Percentiles rank a stretch among this genome's conserved stretches.
Conservation (phyloP, 1,140 invertebrate genomes). For the Matsumurasca onukii region DNA sequence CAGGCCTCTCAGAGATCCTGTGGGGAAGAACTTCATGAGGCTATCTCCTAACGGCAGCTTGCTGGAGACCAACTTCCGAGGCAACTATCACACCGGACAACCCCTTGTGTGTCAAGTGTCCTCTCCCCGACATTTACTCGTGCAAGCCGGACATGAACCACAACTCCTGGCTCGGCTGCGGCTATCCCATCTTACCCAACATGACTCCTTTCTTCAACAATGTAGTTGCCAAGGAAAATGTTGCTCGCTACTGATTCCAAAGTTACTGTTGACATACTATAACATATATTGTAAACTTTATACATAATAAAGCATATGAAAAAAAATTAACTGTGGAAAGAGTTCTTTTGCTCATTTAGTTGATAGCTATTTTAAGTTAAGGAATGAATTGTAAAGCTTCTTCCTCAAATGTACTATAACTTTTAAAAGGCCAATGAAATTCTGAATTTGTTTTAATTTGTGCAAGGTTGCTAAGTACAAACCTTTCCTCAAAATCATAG, state of each 20-base stretch:
- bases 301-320: too few species aligned
- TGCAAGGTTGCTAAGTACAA: too few species aligned
- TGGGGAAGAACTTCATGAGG: conserved; percentile 7
- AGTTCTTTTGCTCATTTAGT: too few species aligned
- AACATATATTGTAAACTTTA: too few species aligned
- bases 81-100: conserved; percentile 7
- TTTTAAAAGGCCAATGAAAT: too few species aligned
- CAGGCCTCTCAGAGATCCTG: background rate
- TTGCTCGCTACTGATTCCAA: background rate
- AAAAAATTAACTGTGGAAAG: too few species aligned
- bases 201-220: conserved; percentile 6
- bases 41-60: conserved; percentile 1
- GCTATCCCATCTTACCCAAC: conserved; percentile 4
- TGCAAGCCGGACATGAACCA: background rate
- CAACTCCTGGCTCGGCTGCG: conserved; percentile 8
- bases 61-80: background rate
- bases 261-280: too few species aligned
- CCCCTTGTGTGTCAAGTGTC: conserved; percentile 16
- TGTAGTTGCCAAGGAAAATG: background rate
- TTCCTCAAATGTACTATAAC: too few species aligned
- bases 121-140: background rate
- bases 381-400: too few species aligned
- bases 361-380: too few species aligned
- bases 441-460: too few species aligned
- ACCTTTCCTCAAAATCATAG: too few species aligned